These are phyloP conservation scores for Pristionchus exspectatus DNA, from an alignment of 2,888 invertebrate species.

Conservation along the genomic window DNA sequence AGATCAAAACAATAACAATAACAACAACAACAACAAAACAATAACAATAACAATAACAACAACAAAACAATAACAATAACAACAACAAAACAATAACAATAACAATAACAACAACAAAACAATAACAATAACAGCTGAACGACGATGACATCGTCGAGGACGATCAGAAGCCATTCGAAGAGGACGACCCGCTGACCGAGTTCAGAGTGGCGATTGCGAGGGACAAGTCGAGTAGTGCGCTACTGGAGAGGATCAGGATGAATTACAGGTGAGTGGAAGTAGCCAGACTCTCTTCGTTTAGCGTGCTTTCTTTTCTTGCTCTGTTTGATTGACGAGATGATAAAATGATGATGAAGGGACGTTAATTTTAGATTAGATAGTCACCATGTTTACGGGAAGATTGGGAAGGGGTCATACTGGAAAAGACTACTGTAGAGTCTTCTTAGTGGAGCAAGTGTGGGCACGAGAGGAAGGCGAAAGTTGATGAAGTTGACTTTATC, in stretches of 20 bases:
- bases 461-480: too few relatives aligned
- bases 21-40: neutral
- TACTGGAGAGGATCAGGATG: conserved; percentile 28
- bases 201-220: neutral
- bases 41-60: neutral
- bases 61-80: neutral
- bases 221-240: neutral
- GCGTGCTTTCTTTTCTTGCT: too few relatives aligned
- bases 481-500: too few relatives aligned
- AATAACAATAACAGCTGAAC: neutral
- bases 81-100: neutral
- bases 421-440: too few relatives aligned
- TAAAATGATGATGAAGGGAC: too few relatives aligned
- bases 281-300: too few relatives aligned
- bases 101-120: neutral
- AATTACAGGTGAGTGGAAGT: neutral
- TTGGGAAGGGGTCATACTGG: too few relatives aligned
- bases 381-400: neutral
- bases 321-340: too few relatives aligned
- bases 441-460: too few relatives aligned
- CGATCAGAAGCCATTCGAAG: conserved; percentile 35
- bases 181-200: conserved; percentile 18
- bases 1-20: neutral
- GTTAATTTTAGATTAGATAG: too few relatives aligned
- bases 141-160: conserved; percentile 10